Conservation (phyloP, 2,797 vertebrate species). For the Amblyraja radiata region DNA sequence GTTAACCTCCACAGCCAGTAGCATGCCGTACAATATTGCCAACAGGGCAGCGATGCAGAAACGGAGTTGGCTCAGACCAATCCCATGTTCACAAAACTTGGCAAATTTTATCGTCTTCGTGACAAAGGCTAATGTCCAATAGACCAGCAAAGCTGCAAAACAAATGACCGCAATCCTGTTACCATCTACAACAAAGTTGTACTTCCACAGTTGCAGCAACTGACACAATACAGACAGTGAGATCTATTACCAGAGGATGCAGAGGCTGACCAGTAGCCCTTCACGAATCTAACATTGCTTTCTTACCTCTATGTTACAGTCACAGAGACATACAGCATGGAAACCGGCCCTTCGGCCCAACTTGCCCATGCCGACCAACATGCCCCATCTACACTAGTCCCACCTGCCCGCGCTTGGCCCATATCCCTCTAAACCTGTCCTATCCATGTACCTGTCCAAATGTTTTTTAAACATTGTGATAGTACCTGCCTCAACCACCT, state of each 20-base stretch:
- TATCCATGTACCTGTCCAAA: too few species aligned
- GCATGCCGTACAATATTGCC: slow-evolving; percentile 79
- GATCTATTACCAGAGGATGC: background rate
- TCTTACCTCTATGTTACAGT: background rate
- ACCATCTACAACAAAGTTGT: background rate
- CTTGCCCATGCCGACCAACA: too few species aligned
- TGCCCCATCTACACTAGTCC: too few species aligned
- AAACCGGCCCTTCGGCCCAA: too few species aligned
- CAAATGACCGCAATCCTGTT: background rate
- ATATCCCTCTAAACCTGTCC: too few species aligned
- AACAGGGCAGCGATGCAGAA: slow-evolving; percentile 91
- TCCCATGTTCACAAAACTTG: slow-evolving; percentile 87
- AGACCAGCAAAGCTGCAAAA: slow-evolving; percentile 77
- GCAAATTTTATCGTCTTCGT: slow-evolving; percentile 96
- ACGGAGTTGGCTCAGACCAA: slow-evolving; percentile 82
- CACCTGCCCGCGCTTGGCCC: too few species aligned
- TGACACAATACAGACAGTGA: background rate
- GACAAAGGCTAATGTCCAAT: slow-evolving; percentile 89
- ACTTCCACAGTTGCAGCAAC: background rate
- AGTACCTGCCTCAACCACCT: too few species aligned
- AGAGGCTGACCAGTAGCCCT: background rate
- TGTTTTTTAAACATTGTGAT: too few species aligned
- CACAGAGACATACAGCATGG: too few species aligned
- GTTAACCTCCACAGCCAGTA: slow-evolving; percentile 89
- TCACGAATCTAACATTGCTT: background rate